Evolutionary conservation across 1,140 invertebrate genomes (phyloP), one percentile per base, ranked within the genome.

Genomic region (Medauroidea extradentata): DNA sequence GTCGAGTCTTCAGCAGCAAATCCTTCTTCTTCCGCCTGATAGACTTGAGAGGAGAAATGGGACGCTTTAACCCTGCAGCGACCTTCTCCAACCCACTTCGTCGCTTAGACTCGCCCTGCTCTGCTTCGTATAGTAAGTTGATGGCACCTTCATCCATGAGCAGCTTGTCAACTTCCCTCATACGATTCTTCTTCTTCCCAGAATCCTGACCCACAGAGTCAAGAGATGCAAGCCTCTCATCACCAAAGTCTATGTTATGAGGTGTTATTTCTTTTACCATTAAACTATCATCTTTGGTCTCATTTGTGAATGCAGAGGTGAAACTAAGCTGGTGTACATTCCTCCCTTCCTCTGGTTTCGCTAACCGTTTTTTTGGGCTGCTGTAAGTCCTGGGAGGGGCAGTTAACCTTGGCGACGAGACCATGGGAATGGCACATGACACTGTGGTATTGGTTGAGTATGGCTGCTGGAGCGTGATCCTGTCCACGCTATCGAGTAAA

Each of bases 131-230:
- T 14, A 93, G 75, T 80, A 93, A 87, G 72, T 91, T 91, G 1
- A 91, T 86, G 2, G 90, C 88, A 1, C 90, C 90, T 71, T 93
- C 90, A 71, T 92, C 90, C 72, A 88, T 88, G 58, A 93, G 74
- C 41, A 93, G 70, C 59, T 79, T 83, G 65, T 91, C 88, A 43
- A 92, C 80, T 77, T 93, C 90, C 43, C 81, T 80, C 27, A 43
- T 44, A 29, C 41, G 42, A 18, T n/a, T 42, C 23, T 42, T 55
- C 19, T 24, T 43, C 23, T 49, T 51, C 4, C 39, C 54, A 57
- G 19, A 8, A 11, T 34, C 29, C 4, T 34, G 4, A 7, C 29
- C 29, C 29, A 34, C 29, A 34, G 5, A 34, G 29, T 34, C 29
- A 4, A 34, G 5, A 34, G 29, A 34, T 34, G 29, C 29, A 34